Conservation (phyloP, 2,888 invertebrate species). For the Lochmaea capreae region DNA sequence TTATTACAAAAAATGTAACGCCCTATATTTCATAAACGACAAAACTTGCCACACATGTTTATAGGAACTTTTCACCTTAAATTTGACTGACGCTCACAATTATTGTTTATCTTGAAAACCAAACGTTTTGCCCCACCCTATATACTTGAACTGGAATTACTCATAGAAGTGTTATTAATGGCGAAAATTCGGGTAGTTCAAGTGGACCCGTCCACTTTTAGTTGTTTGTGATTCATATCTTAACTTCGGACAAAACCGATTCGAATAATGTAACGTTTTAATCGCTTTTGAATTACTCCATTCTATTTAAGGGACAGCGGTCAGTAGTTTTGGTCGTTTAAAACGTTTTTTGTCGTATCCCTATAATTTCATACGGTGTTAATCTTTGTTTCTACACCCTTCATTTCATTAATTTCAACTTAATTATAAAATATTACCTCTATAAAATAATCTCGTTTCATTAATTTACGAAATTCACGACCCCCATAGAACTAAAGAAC, state of each 20-base stretch:
- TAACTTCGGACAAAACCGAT: background rate
- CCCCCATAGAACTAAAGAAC: slow-evolving; percentile 25
- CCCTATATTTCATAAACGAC: too few species aligned
- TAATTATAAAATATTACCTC: background rate
- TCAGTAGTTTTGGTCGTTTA: background rate
- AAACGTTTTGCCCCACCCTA: background rate
- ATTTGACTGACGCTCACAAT: too few species aligned
- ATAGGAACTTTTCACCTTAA: too few species aligned
- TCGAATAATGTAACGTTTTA: background rate
- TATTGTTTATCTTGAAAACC: too few species aligned
- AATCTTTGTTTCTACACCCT: background rate
- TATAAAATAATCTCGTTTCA: background rate
- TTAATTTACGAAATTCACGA: background rate
- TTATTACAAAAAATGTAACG: too few species aligned
- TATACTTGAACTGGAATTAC: background rate
- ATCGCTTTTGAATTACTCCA: background rate
- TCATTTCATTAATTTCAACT: background rate
- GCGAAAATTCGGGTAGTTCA: background rate
- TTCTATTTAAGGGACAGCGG: background rate
- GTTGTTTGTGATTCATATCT: slow-evolving; percentile 4
- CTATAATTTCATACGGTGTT: background rate
- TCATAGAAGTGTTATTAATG: background rate
- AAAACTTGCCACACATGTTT: too few species aligned
- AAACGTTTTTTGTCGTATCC: background rate
- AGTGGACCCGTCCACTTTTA: background rate